These are phyloP conservation scores for Pristionchus maxplancki DNA, from an alignment of 2,888 invertebrate genomes.

Conservation along the genomic window DNA sequence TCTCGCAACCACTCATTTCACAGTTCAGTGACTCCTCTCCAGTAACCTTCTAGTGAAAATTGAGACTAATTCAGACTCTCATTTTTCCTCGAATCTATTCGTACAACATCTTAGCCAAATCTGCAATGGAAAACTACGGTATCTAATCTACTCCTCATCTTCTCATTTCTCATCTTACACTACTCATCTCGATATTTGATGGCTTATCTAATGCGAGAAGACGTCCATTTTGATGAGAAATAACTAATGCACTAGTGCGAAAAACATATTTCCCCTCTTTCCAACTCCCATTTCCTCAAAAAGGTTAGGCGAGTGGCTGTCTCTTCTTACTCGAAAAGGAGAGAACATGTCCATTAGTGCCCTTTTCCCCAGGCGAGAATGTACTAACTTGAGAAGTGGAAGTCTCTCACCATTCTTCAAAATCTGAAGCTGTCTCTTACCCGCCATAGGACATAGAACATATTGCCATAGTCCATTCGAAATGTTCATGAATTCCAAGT, in stretches of 20 bases:
- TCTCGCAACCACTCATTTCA: conserved; percentile 46
- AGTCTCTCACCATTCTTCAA: not conserved
- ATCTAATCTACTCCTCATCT: not conserved
- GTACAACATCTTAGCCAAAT: not conserved
- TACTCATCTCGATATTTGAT: not conserved
- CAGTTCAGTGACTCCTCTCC: not conserved
- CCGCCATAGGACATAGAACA: not conserved
- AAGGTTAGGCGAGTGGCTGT: not conserved
- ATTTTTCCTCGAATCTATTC: not conserved
- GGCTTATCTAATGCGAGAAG: not conserved
- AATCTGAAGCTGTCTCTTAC: not conserved
- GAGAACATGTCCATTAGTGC: conserved; percentile 35
- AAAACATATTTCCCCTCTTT: not conserved
- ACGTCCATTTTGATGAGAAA: not conserved
- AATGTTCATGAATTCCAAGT: not conserved
- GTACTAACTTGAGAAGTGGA: not conserved
- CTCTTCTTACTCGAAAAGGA: not conserved
- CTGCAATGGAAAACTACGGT: not conserved
- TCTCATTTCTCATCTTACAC: not conserved
- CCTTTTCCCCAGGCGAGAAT: conserved; percentile 19
- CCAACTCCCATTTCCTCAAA: not conserved
- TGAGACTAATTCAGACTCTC: not conserved
- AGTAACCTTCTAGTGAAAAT: not conserved
- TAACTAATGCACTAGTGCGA: not conserved
- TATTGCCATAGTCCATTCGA: too few species aligned